phyloP scores from a whole-genome alignment of 2,113 vertebrate species.

The Actenoides lindsayi region DNA sequence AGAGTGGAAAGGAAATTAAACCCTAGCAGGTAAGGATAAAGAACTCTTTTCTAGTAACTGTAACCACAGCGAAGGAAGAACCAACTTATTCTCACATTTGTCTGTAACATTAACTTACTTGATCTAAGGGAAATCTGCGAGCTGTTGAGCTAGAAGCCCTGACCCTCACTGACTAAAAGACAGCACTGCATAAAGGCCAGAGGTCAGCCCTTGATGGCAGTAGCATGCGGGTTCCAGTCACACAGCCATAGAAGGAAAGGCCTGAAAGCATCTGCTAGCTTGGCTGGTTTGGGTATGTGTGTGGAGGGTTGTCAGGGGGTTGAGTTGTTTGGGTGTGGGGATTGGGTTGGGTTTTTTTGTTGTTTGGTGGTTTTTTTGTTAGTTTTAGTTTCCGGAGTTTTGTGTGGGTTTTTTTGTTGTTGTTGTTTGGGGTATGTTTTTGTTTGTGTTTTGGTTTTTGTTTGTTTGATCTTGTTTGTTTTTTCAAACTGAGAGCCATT shows the following conservation, averaged over 20 bases:
- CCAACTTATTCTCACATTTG: conserved; percentile 7
- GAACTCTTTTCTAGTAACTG: background rate
- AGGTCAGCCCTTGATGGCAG: background rate
- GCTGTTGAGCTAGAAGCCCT: background rate
- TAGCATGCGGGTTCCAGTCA: background rate
- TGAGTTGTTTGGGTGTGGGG: background rate
- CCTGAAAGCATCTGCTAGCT: background rate
- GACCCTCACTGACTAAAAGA: background rate
- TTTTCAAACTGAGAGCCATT: background rate
- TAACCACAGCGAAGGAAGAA: conserved; percentile 1
- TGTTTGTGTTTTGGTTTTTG: too few relatives aligned
- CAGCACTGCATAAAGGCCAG: background rate
- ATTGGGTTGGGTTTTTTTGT: too few relatives aligned
- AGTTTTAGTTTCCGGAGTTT: background rate
- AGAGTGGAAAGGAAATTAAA: background rate
- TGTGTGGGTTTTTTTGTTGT: too few relatives aligned
- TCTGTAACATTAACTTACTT: background rate
- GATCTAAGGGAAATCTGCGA: background rate
- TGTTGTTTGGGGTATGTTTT: too few relatives aligned
- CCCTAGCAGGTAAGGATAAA: background rate
- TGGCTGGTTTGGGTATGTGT: background rate
- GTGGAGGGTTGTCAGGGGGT: background rate
- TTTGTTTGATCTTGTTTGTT: background rate
- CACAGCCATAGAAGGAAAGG: background rate
- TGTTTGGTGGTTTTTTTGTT: background rate